Evolutionary conservation across 2,797 vertebrate species (phyloP).

Genomic region (Falco peregrinus): DNA sequence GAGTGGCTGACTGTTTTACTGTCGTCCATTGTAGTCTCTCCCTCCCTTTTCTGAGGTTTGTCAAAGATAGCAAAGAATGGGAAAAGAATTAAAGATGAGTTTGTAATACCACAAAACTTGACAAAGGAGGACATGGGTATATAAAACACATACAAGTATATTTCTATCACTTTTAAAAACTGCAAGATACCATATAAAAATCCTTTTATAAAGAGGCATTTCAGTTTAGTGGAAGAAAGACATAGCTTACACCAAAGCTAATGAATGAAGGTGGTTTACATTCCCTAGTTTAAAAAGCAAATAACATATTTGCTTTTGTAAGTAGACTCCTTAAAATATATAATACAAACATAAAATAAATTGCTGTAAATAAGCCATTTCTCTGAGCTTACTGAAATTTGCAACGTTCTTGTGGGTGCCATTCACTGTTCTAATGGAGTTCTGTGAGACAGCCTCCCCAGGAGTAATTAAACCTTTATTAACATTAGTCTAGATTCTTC

Average conservation of each 20-base stretch:
- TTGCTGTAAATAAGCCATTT: constrained; percentile 32
- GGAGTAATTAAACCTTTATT: constrained; percentile 2
- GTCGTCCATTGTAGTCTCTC: background rate
- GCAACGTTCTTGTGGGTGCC: constrained; percentile 33
- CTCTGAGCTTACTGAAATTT: constrained; percentile 28
- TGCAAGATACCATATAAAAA: background rate
- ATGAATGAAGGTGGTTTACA: background rate
- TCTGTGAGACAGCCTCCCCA: background rate
- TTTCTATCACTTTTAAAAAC: background rate
- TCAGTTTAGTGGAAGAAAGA: background rate
- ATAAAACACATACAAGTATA: background rate
- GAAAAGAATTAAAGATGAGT: background rate
- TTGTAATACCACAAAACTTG: background rate
- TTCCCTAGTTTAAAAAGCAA: background rate
- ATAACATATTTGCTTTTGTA: background rate
- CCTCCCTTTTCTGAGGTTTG: background rate
- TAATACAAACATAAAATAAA: constrained; percentile 12
- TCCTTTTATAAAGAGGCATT: background rate
- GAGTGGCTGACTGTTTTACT: background rate
- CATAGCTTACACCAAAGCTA: background rate
- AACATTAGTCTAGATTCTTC: background rate
- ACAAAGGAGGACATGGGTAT: background rate
- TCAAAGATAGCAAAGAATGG: background rate
- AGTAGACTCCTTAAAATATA: background rate
- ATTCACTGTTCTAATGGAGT: constrained; percentile 19